These are phyloP conservation scores for Ectropis crepuscularia DNA, from an alignment of 2,888 invertebrate genomes.

Conservation along the genomic window DNA sequence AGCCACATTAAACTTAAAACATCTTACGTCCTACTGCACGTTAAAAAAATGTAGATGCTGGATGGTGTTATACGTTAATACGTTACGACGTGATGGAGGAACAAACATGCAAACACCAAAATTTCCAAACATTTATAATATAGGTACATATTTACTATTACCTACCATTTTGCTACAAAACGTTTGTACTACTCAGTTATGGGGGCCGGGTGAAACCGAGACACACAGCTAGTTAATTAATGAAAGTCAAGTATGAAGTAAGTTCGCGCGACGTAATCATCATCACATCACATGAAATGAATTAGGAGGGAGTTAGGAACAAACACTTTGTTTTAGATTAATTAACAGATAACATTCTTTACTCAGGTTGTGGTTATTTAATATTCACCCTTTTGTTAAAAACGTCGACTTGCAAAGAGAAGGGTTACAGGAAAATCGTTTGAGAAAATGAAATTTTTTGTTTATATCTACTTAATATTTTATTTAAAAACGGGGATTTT, in stretches of 20 bases:
- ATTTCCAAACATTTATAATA: too few species aligned
- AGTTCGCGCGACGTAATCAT: constrained; percentile 19
- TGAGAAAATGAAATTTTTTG: constrained; percentile 16
- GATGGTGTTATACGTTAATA: too few species aligned
- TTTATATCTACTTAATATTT: constrained; percentile 3
- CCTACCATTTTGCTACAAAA: too few species aligned
- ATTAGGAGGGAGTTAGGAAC: constrained; percentile 29
- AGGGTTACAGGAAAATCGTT: constrained; percentile 25
- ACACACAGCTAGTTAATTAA: too few species aligned
- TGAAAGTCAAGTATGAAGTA: not conserved
- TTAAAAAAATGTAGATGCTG: too few species aligned
- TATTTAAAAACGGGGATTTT: not conserved
- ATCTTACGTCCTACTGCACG: too few species aligned
- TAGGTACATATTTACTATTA: too few species aligned
- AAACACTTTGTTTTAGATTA: constrained; percentile 39
- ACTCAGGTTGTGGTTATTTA: constrained; percentile 36
- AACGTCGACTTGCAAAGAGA: constrained; percentile 24
- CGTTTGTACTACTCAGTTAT: too few species aligned
- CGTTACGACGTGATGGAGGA: too few species aligned
- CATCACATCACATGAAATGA: constrained; percentile 31
- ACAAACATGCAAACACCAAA: too few species aligned
- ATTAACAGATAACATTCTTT: constrained; percentile 40
- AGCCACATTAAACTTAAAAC: too few species aligned
- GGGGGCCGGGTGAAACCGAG: too few species aligned
- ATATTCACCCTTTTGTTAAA: constrained; percentile 40